phyloP scores from a whole-genome alignment of 2,888 invertebrate species.

The Thera obeliscata region DNA sequence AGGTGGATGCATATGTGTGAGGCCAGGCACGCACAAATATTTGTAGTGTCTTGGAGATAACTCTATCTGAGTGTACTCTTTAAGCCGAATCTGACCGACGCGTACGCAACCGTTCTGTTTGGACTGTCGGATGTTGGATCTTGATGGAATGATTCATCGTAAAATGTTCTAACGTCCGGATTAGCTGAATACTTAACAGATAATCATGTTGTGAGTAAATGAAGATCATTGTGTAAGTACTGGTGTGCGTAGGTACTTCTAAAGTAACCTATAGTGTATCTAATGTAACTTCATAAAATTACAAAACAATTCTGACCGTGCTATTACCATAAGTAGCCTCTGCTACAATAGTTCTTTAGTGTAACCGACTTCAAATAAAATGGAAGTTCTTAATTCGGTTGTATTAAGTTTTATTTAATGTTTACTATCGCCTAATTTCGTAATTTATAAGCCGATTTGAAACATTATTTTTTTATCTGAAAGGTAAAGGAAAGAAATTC shows the following conservation, averaged over 20 bases:
- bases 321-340: no score
- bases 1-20: slow-evolving; percentile 50
- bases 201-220: slow-evolving; percentile 5
- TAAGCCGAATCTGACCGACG: slow-evolving; percentile 64
- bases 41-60: slow-evolving; percentile 69
- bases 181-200: slow-evolving; percentile 1
- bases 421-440: no score
- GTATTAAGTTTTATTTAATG: no score
- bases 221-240: neutral
- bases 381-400: no score
- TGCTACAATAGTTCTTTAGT: no score
- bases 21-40: slow-evolving; percentile 68
- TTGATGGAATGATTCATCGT: slow-evolving; percentile 14
- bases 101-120: slow-evolving; percentile 43
- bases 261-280: neutral
- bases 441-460: no score
- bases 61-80: slow-evolving; percentile 66
- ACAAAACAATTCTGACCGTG: no score
- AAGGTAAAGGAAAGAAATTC: no score
- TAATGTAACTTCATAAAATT: no score
- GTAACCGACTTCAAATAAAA: no score
- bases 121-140: slow-evolving; percentile 33
- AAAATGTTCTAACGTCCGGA: slow-evolving; percentile 8
- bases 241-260: neutral
- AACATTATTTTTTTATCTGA: no score